These are phyloP conservation scores for Halcyon badia DNA, from an alignment of 2,797 vertebrate genomes.

Conservation along the genomic window DNA sequence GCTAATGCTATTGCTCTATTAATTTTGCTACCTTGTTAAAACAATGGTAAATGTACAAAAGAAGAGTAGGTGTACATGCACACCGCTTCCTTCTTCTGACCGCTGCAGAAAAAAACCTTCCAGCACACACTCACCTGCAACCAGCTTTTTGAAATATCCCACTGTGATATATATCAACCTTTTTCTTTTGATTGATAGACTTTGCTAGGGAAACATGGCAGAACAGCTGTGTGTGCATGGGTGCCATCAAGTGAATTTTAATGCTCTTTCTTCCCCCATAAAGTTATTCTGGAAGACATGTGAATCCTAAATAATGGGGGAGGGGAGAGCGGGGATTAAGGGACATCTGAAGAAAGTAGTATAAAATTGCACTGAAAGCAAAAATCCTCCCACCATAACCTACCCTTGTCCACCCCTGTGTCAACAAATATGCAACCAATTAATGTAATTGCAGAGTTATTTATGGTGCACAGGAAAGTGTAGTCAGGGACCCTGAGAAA, in stretches of 20 bases:
- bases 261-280: not conserved
- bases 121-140: conserved; percentile 27
- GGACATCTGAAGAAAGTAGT: conserved; percentile 63
- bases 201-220: conserved; percentile 41
- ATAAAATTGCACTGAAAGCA: conserved; percentile 73
- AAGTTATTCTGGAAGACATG: conserved; percentile 60
- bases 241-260: conserved; percentile 67
- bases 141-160: conserved; percentile 49
- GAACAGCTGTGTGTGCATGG: conserved; percentile 46
- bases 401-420: conserved; percentile 71
- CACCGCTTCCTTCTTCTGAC: not conserved
- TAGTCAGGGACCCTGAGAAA: conserved; percentile 79
- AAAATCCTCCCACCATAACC: conserved; percentile 67
- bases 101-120: not conserved
- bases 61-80: not conserved
- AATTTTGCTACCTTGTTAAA: not conserved
- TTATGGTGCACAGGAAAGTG: conserved; percentile 82
- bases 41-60: not conserved
- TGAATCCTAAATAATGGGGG: conserved; percentile 57
- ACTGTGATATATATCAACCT: conserved; percentile 47
- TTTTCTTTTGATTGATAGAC: conserved; percentile 65
- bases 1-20: not conserved
- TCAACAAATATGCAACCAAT: conserved; percentile 88
- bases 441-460: conserved; percentile 87
- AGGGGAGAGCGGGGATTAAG: conserved; percentile 57